These are phyloP conservation scores for Ophraella communa DNA, from an alignment of 2,888 invertebrate species.

Conservation along the genomic window DNA sequence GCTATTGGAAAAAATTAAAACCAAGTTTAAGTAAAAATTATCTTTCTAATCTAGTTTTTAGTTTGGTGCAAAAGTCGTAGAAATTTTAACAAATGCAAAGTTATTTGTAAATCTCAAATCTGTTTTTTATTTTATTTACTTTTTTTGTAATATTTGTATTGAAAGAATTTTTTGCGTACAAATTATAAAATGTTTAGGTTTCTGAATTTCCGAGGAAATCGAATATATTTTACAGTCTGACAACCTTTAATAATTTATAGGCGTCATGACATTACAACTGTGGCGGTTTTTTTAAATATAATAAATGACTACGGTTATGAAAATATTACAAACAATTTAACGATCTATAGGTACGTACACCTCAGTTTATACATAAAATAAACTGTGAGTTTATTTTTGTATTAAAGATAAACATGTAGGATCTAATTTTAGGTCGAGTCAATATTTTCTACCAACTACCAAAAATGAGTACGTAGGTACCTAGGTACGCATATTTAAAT, in stretches of 20 bases:
- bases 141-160: neutral
- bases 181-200: neutral
- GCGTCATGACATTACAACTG: neutral
- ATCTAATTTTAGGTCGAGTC: neutral
- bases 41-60: no score
- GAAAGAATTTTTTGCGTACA: neutral
- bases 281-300: neutral
- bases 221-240: neutral
- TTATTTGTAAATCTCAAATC: no score
- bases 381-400: neutral
- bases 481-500: no score
- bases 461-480: neutral
- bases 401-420: neutral
- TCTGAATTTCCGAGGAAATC: neutral
- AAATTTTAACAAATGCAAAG: no score
- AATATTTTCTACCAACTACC: neutral
- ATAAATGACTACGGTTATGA: neutral
- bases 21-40: no score
- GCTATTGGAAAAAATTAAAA: no score
- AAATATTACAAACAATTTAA: neutral
- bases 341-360: neutral
- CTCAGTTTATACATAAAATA: neutral
- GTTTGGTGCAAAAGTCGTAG: no score
- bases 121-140: no score
- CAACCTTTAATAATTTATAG: neutral